Percentiles rank a stretch among this genome's conserved stretches.
Conservation (phyloP, 2,888 invertebrate genomes). For the Stratiomys singularior region DNA sequence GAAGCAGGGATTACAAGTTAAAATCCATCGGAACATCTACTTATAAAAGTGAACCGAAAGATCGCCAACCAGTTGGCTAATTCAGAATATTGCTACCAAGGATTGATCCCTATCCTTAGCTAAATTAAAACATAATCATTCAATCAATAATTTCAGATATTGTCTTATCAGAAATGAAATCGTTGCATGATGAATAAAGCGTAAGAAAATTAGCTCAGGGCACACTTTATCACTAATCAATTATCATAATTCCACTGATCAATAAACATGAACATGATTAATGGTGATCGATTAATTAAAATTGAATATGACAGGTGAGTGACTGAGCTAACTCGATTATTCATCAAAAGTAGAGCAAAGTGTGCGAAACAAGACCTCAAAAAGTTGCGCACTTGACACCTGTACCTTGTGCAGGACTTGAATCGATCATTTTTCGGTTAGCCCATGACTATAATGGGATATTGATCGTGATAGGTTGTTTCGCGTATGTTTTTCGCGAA, state of each 20-base stretch:
- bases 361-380: conserved; percentile 16
- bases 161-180: not conserved
- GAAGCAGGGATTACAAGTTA: too few species aligned
- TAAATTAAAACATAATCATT: too few species aligned
- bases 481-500: not conserved
- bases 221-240: not conserved
- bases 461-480: conserved; percentile 26
- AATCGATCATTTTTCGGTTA: not conserved
- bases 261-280: conserved; percentile 40
- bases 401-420: not conserved
- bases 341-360: not conserved
- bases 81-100: too few species aligned
- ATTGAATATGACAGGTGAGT: conserved; percentile 45
- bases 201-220: not conserved
- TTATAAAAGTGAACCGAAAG: too few species aligned
- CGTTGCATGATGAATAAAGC: not conserved
- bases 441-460: not conserved
- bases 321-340: not conserved
- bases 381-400: conserved; percentile 29
- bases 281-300: conserved; percentile 45
- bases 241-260: conserved; percentile 32
- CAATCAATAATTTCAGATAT: too few species aligned
- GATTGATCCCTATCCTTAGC: too few species aligned
- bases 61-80: too few species aligned
- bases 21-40: too few species aligned